Percentiles rank a stretch among this genome's conserved stretches.
These are phyloP conservation scores for Rapana venosa DNA, from an alignment of 2,888 invertebrate species.

Conservation along the genomic window DNA sequence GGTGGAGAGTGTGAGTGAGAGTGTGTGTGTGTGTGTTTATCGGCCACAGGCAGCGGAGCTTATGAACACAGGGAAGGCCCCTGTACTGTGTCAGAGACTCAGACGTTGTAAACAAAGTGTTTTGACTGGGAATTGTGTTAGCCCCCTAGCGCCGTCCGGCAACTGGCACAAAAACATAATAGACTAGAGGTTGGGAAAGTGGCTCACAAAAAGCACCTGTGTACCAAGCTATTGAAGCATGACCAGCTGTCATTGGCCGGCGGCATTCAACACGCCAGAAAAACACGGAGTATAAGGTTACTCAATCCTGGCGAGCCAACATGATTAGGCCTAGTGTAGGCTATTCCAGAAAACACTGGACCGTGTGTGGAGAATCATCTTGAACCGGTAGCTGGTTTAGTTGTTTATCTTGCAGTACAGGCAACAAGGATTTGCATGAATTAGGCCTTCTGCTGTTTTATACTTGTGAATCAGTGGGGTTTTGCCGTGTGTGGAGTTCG, in stretches of 20 bases:
- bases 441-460: too few relatives aligned
- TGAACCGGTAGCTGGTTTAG: too few relatives aligned
- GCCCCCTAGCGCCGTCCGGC: not conserved
- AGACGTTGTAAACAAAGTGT: not conserved
- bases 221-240: not conserved
- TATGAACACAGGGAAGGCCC: too few relatives aligned
- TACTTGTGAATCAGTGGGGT: not conserved
- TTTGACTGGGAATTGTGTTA: not conserved
- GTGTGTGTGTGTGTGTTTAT: too few relatives aligned
- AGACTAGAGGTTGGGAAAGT: not conserved
- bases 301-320: not conserved
- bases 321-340: not conserved
- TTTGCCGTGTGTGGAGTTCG: not conserved
- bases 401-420: too few relatives aligned
- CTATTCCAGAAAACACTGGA: not conserved
- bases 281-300: not conserved
- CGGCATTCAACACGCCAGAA: not conserved
- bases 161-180: not conserved
- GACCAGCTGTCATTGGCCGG: slow-evolving; percentile 11
- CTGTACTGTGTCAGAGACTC: too few relatives aligned
- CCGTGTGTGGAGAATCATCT: not conserved
- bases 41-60: too few relatives aligned
- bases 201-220: not conserved
- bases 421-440: too few relatives aligned
- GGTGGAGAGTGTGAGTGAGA: too few relatives aligned